Evolutionary conservation across 2,797 vertebrate genomes (phyloP).

Genomic region (Anguilla obscura): DNA sequence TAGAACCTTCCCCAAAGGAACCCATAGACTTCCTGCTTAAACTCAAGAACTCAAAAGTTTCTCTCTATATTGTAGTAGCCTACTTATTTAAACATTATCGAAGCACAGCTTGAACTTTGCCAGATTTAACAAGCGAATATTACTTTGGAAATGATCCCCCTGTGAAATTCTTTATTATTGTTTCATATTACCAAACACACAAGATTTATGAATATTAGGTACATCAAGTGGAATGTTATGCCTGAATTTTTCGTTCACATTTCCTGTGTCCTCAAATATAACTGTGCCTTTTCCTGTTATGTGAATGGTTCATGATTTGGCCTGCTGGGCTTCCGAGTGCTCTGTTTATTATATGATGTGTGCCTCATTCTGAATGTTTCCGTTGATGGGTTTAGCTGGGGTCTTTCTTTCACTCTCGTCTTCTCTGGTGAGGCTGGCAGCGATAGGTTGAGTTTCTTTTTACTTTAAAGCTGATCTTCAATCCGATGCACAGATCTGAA

Average conservation of each 20-base stretch:
- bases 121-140: background rate
- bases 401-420: background rate
- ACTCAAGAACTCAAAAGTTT: background rate
- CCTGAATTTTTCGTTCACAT: background rate
- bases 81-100: background rate
- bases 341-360: background rate
- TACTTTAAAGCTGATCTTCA: background rate
- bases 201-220: background rate
- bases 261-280: background rate
- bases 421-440: background rate
- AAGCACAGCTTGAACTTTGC: background rate
- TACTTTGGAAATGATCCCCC: background rate
- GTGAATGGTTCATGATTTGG: background rate
- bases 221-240: background rate
- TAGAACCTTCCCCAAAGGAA: background rate
- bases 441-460: background rate
- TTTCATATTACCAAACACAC: background rate
- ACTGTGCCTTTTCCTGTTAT: background rate
- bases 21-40: background rate
- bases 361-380: background rate
- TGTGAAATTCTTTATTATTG: background rate
- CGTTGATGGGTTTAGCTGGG: background rate
- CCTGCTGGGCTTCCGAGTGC: background rate
- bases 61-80: background rate
- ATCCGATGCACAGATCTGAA: background rate